phyloP scores from a whole-genome alignment of 2,797 vertebrate species.

The Fistularia tabacaria region DNA sequence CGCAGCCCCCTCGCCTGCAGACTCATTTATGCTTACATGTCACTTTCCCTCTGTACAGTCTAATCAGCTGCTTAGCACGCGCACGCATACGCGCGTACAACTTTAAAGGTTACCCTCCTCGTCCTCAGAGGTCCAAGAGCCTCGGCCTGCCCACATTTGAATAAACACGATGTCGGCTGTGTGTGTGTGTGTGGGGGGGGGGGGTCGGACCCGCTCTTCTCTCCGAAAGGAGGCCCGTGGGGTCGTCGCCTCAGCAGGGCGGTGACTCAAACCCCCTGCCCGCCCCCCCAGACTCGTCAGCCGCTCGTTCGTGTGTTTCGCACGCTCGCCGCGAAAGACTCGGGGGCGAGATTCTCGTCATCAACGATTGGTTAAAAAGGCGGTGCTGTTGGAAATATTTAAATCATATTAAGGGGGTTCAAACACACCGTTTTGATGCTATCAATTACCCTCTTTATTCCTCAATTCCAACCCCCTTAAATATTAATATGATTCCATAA shows the following conservation, averaged over 20 bases:
- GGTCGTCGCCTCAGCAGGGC: too few relatives aligned
- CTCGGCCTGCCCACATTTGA: constrained; percentile 29
- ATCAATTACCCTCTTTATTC: constrained; percentile 80
- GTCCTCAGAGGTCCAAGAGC: constrained; percentile 32
- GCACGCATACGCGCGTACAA: constrained; percentile 14
- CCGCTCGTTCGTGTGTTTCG: too few relatives aligned
- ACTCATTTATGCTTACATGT: constrained; percentile 75
- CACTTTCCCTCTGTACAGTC: constrained; percentile 66
- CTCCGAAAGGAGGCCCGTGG: too few relatives aligned
- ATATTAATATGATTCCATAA: constrained; percentile 81
- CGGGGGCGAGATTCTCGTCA: too few relatives aligned
- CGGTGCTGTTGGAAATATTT: constrained; percentile 55
- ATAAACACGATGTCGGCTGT: constrained; percentile 56
- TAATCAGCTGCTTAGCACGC: constrained; percentile 69
- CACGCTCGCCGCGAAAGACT: too few relatives aligned
- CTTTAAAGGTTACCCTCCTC: constrained; percentile 64
- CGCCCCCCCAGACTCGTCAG: too few relatives aligned
- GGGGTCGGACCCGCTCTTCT: not conserved
- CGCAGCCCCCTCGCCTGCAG: constrained; percentile 68
- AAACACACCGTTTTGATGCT: constrained; percentile 74
- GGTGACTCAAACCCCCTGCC: too few relatives aligned
- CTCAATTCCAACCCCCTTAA: constrained; percentile 74
- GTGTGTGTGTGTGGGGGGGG: too few relatives aligned
- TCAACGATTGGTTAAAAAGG: not conserved
- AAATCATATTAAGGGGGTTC: constrained; percentile 63